A percentile compares a stretch with the other conserved stretches of the same genome.
phyloP scores from a whole-genome alignment of 1,140 invertebrate species.

The Goniozus legneri region DNA sequence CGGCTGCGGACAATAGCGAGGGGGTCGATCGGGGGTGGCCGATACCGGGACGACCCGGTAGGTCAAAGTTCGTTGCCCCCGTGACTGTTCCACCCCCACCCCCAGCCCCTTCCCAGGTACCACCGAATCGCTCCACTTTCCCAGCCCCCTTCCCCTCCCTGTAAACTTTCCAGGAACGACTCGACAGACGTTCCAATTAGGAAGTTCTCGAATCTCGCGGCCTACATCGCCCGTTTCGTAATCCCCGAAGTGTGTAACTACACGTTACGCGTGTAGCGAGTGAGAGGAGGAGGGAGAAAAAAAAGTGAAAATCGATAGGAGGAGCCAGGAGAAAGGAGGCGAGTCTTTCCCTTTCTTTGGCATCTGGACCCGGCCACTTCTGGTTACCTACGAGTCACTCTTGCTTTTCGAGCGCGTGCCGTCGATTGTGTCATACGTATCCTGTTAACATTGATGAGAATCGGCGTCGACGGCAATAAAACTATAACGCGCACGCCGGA shows the following conservation, averaged over 20 bases:
- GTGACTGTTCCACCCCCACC: conserved; percentile 14
- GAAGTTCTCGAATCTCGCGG: too few relatives aligned
- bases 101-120: neutral
- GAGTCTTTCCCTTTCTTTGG: conserved; percentile 46
- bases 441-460: too few relatives aligned
- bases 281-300: conserved; percentile 13
- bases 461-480: too few relatives aligned
- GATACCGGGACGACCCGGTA: conserved; percentile 30
- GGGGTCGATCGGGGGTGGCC: conserved; percentile 16
- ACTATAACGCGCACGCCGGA: too few relatives aligned
- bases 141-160: neutral
- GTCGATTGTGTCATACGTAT: conserved; percentile 9
- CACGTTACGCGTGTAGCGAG: too few relatives aligned
- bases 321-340: conserved; percentile 6
- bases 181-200: neutral
- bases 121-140: neutral
- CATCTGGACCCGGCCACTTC: conserved; percentile 38
- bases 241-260: too few relatives aligned
- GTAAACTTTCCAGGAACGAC: neutral
- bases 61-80: conserved; percentile 48
- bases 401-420: conserved; percentile 43
- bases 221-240: too few relatives aligned
- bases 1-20: conserved; percentile 6
- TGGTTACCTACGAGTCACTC: conserved; percentile 40
- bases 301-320: conserved; percentile 1